phyloP scores from a whole-genome alignment of 37 sponge, comb jelly and placozoan genomes.

The Aplysina aerophoba region DNA sequence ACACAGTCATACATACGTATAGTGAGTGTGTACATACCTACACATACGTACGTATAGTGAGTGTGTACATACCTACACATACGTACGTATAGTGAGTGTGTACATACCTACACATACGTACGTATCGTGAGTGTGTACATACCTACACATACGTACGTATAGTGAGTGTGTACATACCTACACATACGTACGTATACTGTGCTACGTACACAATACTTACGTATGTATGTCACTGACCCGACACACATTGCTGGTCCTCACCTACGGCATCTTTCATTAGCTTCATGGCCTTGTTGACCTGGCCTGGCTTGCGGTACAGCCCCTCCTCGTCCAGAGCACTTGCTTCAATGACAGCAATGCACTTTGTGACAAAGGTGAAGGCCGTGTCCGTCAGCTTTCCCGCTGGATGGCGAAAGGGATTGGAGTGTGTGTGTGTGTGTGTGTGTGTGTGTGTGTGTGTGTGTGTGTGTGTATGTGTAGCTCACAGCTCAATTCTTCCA shows the following conservation, averaged over 20 bases:
- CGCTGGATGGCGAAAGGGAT: not conserved
- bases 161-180: too few relatives aligned
- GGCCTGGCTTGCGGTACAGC: constrained; percentile 88
- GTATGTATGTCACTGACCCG: too few relatives aligned
- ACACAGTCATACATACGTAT: not conserved
- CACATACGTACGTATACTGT: too few relatives aligned
- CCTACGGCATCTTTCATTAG: constrained; percentile 72
- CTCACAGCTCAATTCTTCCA: too few relatives aligned
- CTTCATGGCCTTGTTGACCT: constrained; percentile 75
- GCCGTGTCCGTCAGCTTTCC: constrained; percentile 27
- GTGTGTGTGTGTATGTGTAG: too few relatives aligned
- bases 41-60: not conserved
- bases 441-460: too few relatives aligned
- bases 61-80: not conserved
- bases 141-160: too few relatives aligned
- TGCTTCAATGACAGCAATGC: constrained; percentile 68
- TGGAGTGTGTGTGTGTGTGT: not conserved
- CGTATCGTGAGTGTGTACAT: too few relatives aligned
- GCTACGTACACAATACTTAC: too few relatives aligned
- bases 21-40: too few relatives aligned
- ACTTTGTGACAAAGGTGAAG: constrained; percentile 72
- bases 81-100: not conserved
- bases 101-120: not conserved
- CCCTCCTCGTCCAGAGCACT: constrained; percentile 92
- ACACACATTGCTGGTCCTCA: not conserved